Evolutionary conservation across 2,888 invertebrate species (phyloP).

Genomic region (Alsophila aescularia): DNA sequence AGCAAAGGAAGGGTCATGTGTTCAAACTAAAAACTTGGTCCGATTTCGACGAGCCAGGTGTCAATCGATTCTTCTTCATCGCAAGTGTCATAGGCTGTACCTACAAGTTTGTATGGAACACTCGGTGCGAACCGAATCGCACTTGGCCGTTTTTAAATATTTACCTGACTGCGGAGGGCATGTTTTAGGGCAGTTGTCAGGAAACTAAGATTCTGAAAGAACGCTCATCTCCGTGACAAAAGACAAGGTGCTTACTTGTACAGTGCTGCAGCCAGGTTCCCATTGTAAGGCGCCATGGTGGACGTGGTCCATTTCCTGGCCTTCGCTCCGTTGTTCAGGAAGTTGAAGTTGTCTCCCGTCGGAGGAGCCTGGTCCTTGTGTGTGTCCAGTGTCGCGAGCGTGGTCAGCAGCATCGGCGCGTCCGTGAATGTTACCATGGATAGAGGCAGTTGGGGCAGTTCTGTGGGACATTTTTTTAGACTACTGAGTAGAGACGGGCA

Average conservation of each 20-base stretch:
- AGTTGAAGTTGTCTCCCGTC: conserved; percentile 88
- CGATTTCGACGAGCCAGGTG: too few species aligned
- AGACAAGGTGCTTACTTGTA: conserved; percentile 84
- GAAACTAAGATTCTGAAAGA: too few species aligned
- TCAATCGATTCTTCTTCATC: too few species aligned
- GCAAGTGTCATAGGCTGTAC: too few species aligned
- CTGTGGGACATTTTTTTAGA: conserved; percentile 43
- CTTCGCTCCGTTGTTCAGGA: conserved; percentile 68
- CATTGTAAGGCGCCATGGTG: conserved; percentile 87
- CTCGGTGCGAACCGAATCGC: too few species aligned
- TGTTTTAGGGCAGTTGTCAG: too few species aligned
- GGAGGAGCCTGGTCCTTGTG: conserved; percentile 85
- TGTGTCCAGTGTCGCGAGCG: conserved; percentile 86
- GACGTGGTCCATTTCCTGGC: conserved; percentile 89
- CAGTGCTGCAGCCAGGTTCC: conserved; percentile 90
- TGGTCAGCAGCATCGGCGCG: conserved; percentile 84
- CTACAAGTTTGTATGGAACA: too few species aligned
- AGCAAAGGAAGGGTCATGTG: too few species aligned
- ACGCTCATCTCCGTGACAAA: too few species aligned
- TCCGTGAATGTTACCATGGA: conserved; percentile 88
- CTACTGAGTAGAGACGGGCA: background rate
- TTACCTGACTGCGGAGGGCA: too few species aligned
- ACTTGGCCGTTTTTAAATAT: too few species aligned
- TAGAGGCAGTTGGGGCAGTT: conserved; percentile 79
- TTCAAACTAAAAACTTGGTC: too few species aligned